These are phyloP conservation scores for Platysteira castanea DNA, from an alignment of 2,113 vertebrate genomes.

Conservation along the genomic window DNA sequence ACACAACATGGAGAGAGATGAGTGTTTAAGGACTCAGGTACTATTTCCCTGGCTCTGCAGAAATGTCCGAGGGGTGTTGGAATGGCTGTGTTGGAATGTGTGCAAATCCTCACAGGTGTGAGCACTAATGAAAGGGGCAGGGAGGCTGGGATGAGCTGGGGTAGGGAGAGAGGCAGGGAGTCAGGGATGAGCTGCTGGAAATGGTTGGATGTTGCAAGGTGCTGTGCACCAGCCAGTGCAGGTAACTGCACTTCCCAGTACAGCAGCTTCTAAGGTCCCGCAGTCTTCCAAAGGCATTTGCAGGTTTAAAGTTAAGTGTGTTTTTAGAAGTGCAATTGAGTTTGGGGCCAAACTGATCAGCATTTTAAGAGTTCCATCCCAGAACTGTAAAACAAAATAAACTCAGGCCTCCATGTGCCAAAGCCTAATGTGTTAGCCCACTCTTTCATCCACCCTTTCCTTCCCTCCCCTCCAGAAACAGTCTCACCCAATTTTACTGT, in stretches of 20 bases:
- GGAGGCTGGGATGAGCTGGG: not conserved
- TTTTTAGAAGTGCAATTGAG: not conserved
- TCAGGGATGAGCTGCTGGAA: not conserved
- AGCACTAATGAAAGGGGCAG: not conserved
- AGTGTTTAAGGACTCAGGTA: not conserved
- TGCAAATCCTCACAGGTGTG: not conserved
- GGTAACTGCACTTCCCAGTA: not conserved
- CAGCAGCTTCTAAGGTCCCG: accelerated
- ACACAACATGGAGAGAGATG: accelerated
- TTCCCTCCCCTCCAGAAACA: conserved; percentile 11
- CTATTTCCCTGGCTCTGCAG: not conserved
- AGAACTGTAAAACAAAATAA: not conserved
- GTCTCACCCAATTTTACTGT: conserved; percentile 26
- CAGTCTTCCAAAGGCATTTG: not conserved
- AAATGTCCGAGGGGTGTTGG: too few relatives aligned
- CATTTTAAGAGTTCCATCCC: not conserved
- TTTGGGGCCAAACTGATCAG: not conserved
- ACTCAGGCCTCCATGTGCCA: not conserved
- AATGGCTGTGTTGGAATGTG: not conserved
- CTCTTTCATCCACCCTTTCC: conserved; percentile 28
- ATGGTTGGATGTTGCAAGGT: accelerated
- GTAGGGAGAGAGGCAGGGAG: not conserved
- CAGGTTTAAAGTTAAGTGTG: not conserved
- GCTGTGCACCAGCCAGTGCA: not conserved
- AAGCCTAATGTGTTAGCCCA: not conserved